Conservation (phyloP, 2,113 vertebrate species). For the Turnix velox region DNA sequence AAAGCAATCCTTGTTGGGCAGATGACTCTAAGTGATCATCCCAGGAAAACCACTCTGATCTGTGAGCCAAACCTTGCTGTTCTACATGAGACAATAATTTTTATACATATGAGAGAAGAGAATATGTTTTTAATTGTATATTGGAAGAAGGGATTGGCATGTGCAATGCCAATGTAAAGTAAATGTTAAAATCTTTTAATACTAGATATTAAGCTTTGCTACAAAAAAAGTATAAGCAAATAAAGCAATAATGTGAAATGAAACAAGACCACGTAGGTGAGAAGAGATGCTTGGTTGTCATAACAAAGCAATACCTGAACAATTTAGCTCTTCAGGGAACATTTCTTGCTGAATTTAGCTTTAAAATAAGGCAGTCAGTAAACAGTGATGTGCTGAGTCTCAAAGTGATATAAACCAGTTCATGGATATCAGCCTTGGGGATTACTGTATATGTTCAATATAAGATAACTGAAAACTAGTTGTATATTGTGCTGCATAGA, state of each 20-base stretch:
- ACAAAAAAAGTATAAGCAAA: background rate
- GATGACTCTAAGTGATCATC: background rate
- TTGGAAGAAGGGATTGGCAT: background rate
- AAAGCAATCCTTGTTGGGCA: background rate
- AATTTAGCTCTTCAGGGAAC: background rate
- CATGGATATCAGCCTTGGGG: background rate
- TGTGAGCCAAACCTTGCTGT: background rate
- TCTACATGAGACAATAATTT: rapidly evolving
- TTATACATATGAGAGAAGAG: background rate
- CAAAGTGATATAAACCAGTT: background rate
- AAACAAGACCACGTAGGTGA: background rate
- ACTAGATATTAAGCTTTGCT: background rate
- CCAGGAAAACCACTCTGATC: background rate
- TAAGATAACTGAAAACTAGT: constrained; percentile 23
- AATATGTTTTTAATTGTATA: background rate
- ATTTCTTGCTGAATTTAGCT: constrained; percentile 42
- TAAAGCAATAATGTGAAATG: background rate
- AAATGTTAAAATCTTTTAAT: background rate
- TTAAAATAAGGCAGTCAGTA: constrained; percentile 41
- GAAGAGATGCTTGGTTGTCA: background rate
- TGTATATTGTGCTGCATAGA: background rate
- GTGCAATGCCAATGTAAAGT: rapidly evolving
- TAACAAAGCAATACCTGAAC: background rate
- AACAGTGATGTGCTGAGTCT: constrained; percentile 23
- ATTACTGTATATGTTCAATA: background rate